These are phyloP conservation scores for Drosophila lacteicornis DNA, from an alignment of 1,140 invertebrate genomes.

Conservation along the genomic window DNA sequence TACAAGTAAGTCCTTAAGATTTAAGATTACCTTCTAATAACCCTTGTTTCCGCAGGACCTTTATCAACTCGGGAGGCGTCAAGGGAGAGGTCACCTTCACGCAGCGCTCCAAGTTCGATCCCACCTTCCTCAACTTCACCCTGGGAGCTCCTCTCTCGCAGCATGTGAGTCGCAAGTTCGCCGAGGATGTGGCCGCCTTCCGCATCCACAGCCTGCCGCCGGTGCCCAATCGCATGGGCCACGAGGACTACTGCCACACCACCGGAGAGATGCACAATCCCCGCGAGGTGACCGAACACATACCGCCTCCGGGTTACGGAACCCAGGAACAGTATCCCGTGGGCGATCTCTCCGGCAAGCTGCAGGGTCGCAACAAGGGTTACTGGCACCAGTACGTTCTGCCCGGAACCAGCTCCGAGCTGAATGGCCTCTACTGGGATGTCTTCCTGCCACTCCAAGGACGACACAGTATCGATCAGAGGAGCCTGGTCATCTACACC, in stretches of 20 bases:
- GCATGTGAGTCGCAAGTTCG: constrained; percentile 78
- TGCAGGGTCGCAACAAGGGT: constrained; percentile 89
- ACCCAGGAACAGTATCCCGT: constrained; percentile 95
- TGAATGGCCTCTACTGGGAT: constrained; percentile 92
- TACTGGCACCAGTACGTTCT: constrained; percentile 89
- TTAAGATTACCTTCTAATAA: neutral
- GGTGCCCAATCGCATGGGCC: constrained; percentile 86
- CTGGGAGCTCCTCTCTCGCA: constrained; percentile 85
- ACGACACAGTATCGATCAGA: constrained; percentile 90
- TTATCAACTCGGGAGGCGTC: constrained; percentile 92
- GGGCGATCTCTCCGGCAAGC: constrained; percentile 96
- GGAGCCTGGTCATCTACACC: constrained; percentile 94
- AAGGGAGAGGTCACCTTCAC: constrained; percentile 91
- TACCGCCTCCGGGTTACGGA: constrained; percentile 89
- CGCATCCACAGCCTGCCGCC: constrained; percentile 90
- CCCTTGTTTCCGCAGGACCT: constrained; percentile 85
- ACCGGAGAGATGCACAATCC: constrained; percentile 91
- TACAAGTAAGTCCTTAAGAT: no score
- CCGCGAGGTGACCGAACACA: constrained; percentile 85
- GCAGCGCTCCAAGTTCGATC: constrained; percentile 94
- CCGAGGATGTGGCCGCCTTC: constrained; percentile 86
- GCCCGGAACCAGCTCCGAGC: constrained; percentile 88
- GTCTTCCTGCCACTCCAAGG: constrained; percentile 94
- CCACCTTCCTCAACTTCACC: constrained; percentile 92
- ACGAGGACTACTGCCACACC: constrained; percentile 87